Evolutionary conservation across 2,113 vertebrate genomes (phyloP).

Genomic region (Cavia aperea): DNA sequence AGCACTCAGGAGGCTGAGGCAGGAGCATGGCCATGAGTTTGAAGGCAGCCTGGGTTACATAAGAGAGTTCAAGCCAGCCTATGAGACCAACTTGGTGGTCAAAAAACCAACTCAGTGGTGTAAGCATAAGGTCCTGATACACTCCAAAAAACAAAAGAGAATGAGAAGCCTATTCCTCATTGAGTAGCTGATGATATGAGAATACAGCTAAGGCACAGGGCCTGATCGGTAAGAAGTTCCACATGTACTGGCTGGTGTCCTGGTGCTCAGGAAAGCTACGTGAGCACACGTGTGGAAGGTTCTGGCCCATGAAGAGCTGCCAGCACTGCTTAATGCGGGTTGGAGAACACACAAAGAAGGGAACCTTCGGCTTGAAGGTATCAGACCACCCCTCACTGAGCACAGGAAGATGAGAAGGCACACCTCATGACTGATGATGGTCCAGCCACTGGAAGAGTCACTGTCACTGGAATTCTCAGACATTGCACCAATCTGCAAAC

Average conservation of each 20-base stretch:
- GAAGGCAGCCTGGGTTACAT: neutral
- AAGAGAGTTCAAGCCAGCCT: neutral
- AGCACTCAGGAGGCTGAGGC: neutral
- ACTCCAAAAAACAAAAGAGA: neutral
- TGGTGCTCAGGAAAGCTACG: neutral
- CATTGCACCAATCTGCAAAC: slow-evolving; percentile 82
- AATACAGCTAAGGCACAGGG: neutral
- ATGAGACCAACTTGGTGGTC: neutral
- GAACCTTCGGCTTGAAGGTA: neutral
- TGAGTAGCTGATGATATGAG: neutral
- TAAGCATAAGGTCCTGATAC: no score
- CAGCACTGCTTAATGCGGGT: neutral
- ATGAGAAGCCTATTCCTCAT: neutral
- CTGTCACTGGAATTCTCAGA: slow-evolving; percentile 93
- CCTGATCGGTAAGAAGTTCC: neutral
- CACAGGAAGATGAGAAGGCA: neutral
- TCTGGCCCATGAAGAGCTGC: neutral
- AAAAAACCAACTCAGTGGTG: neutral
- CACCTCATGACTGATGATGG: slow-evolving; percentile 96
- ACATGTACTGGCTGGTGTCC: neutral
- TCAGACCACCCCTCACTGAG: neutral
- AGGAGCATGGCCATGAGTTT: neutral
- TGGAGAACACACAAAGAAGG: neutral
- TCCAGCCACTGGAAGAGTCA: slow-evolving; percentile 97
- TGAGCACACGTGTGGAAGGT: neutral